Conservation (phyloP, 1,140 invertebrate species). For the Brachionus sp. region DNA sequence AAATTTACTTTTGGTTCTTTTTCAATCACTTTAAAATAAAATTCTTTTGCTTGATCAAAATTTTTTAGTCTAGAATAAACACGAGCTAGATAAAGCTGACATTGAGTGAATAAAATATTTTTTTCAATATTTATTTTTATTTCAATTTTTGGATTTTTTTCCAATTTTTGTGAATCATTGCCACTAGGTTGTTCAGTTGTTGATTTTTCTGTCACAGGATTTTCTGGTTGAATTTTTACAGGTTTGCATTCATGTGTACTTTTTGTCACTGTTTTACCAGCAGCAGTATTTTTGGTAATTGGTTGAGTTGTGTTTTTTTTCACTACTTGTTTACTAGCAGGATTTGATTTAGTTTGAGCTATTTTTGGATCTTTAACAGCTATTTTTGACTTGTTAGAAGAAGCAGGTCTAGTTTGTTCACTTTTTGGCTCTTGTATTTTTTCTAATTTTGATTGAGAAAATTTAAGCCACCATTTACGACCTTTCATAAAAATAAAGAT, state of each 20-base stretch:
- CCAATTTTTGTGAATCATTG: not conserved
- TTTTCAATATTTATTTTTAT: slow-evolving; percentile 7
- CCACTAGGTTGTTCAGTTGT: not conserved
- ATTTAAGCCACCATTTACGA: slow-evolving; percentile 12
- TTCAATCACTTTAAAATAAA: slow-evolving; percentile 29
- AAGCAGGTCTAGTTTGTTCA: not conserved
- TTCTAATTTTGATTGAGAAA: not conserved
- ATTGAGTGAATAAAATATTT: not conserved
- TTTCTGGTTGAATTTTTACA: not conserved
- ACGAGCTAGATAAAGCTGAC: not conserved
- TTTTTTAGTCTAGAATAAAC: slow-evolving; percentile 14
- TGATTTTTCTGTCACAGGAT: not conserved
- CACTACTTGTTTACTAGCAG: not conserved
- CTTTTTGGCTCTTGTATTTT: not conserved
- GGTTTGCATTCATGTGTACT: not conserved
- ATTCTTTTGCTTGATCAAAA: slow-evolving; percentile 13
- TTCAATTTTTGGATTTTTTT: slow-evolving; percentile 2
- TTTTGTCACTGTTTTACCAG: not conserved
- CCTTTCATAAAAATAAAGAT: too few species aligned
- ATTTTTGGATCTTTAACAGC: not conserved
- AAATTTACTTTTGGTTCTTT: slow-evolving; percentile 7
- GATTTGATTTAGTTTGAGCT: not conserved
- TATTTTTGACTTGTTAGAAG: not conserved
- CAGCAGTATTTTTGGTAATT: not conserved
- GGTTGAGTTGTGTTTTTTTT: not conserved